Evolutionary conservation across 2,113 vertebrate species (phyloP).

Genomic region (Microcebus jonahi): DNA sequence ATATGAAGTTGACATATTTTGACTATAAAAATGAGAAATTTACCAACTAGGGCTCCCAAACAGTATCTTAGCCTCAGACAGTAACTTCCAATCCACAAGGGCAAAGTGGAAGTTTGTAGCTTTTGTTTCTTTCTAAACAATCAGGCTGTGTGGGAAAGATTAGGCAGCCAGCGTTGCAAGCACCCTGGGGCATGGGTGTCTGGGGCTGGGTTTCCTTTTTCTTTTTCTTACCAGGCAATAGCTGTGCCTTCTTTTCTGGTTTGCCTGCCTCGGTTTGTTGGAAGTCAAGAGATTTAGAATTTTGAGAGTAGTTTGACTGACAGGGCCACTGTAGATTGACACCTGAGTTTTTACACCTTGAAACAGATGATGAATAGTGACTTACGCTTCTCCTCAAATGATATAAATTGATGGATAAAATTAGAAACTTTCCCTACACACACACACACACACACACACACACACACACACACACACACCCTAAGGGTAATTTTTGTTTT

Average conservation of each 20-base stretch:
- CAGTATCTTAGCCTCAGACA: background rate
- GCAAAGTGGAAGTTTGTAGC: background rate
- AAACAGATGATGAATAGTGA: background rate
- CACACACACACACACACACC: background rate
- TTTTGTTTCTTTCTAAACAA: background rate
- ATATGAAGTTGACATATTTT: background rate
- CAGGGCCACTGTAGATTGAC: background rate
- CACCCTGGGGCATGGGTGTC: background rate
- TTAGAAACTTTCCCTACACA: background rate
- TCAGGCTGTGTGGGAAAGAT: background rate
- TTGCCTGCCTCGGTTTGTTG: background rate
- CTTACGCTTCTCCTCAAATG: background rate
- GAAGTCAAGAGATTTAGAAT: constrained; percentile 35
- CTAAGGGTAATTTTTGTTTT: background rate
- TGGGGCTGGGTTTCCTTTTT: background rate
- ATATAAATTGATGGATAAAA: background rate
- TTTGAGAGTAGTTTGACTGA: background rate
- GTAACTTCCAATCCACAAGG: background rate
- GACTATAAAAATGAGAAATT: constrained; percentile 46
- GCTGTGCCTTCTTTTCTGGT: constrained; percentile 40
- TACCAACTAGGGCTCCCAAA: background rate
- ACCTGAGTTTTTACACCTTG: background rate
- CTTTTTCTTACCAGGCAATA: background rate
- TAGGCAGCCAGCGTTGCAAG: background rate
- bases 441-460: background rate